A percentile compares a stretch with the other conserved stretches of the same genome.
These are phyloP conservation scores for Amphiprion percula DNA, from an alignment of 2,113 vertebrate species.

Conservation along the genomic window DNA sequence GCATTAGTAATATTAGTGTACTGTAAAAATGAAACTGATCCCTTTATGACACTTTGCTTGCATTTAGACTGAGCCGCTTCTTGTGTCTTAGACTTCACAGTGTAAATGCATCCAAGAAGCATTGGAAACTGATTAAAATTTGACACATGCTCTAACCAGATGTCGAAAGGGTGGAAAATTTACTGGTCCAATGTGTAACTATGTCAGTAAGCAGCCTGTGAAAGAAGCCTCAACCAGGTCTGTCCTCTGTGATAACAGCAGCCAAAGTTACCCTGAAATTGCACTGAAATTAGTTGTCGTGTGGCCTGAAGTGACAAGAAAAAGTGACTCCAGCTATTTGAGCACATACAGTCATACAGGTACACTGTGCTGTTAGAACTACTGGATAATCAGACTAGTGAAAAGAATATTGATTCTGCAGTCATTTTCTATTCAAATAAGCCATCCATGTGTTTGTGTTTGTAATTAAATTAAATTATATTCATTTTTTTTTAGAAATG, in stretches of 20 bases:
- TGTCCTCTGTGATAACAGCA: conserved; percentile 32
- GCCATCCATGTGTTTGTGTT: not conserved
- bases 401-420: not conserved
- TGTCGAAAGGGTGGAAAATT: conserved; percentile 17
- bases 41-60: not conserved
- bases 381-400: not conserved
- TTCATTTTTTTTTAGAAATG: not conserved
- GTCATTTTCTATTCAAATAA: not conserved
- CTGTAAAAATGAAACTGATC: not conserved
- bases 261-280: conserved; percentile 58
- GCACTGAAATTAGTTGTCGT: conserved; percentile 47
- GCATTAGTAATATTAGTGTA: not conserved
- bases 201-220: conserved; percentile 18
- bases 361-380: not conserved
- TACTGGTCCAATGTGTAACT: conserved; percentile 2
- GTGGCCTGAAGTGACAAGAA: conserved; percentile 31
- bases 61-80: not conserved
- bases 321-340: conserved; percentile 23
- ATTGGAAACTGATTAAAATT: conserved; percentile 21
- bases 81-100: not conserved
- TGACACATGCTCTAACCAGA: conserved; percentile 3
- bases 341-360: conserved; percentile 16
- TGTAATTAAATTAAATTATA: not conserved
- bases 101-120: not conserved
- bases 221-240: conserved; percentile 22